Evolutionary conservation across 2,113 vertebrate species (phyloP).

Genomic region (Pseudopodoces humilis): DNA sequence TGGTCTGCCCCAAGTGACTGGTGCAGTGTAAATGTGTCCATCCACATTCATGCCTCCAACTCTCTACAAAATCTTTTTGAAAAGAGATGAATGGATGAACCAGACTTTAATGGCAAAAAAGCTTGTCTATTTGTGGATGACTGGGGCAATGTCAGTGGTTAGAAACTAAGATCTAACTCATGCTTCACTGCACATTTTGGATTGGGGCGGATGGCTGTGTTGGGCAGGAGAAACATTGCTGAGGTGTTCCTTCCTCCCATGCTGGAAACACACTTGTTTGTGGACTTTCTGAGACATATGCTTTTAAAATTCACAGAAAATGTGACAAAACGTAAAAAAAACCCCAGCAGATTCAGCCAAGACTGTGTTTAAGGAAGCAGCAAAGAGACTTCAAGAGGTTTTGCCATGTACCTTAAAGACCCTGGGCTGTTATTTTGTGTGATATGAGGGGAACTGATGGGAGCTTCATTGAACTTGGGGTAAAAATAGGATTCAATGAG

Average conservation of each 20-base stretch:
- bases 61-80: not conserved
- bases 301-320: not conserved
- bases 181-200: not conserved
- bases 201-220: not conserved
- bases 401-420: not conserved
- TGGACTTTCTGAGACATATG: not conserved
- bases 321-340: not conserved
- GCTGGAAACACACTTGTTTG: not conserved
- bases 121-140: not conserved
- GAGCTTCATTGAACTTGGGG: not conserved
- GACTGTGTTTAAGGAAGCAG: not conserved
- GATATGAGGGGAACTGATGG: not conserved
- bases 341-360: not conserved
- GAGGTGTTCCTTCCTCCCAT: not conserved
- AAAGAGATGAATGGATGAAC: not conserved
- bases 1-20: not conserved
- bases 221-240: not conserved
- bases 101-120: not conserved
- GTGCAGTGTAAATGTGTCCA: not conserved
- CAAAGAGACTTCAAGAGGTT: not conserved
- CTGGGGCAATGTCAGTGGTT: not conserved
- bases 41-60: not conserved
- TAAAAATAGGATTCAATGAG: not conserved
- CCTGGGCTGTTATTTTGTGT: not conserved
- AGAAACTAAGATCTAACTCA: not conserved